Conservation (phyloP, 1,140 invertebrate genomes). For the Scaptodrosophila lebanonensis region DNA sequence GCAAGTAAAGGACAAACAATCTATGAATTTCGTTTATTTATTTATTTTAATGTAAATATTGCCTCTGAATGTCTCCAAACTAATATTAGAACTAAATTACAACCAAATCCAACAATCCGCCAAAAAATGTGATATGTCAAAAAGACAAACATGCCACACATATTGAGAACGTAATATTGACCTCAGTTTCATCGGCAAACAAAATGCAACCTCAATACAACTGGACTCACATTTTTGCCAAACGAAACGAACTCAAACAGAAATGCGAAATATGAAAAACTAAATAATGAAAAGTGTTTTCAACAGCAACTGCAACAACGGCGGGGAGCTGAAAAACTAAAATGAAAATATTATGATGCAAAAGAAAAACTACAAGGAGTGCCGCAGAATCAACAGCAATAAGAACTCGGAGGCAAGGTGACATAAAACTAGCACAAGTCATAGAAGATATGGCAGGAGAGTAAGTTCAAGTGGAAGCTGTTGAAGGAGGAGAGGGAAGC, state of each 20-base stretch:
- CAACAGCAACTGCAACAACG: slow-evolving; percentile 17
- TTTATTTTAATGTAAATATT: too few species aligned
- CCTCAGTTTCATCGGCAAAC: too few species aligned
- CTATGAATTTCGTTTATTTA: too few species aligned
- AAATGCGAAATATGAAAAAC: slow-evolving; percentile 69
- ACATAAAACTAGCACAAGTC: slow-evolving; percentile 47
- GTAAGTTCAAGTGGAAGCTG: slow-evolving; percentile 29
- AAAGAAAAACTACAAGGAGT: slow-evolving; percentile 32
- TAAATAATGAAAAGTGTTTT: slow-evolving; percentile 69
- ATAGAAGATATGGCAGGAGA: slow-evolving; percentile 17
- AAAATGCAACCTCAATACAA: too few species aligned
- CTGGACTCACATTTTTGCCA: too few species aligned
- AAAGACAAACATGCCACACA: too few species aligned
- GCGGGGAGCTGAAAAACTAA: slow-evolving; percentile 18
- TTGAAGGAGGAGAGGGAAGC: slow-evolving; percentile 11
- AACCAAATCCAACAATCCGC: too few species aligned
- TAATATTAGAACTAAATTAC: too few species aligned
- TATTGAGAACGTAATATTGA: too few species aligned
- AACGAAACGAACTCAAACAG: slow-evolving; percentile 33
- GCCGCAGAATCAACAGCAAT: not conserved
- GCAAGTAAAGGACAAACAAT: too few species aligned
- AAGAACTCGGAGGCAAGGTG: slow-evolving; percentile 32
- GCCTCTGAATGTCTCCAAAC: too few species aligned
- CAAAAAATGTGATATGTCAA: too few species aligned
- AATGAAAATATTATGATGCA: slow-evolving; percentile 68